phyloP scores from a whole-genome alignment of 2,113 vertebrate genomes.

The Potamarius usumacintae region DNA sequence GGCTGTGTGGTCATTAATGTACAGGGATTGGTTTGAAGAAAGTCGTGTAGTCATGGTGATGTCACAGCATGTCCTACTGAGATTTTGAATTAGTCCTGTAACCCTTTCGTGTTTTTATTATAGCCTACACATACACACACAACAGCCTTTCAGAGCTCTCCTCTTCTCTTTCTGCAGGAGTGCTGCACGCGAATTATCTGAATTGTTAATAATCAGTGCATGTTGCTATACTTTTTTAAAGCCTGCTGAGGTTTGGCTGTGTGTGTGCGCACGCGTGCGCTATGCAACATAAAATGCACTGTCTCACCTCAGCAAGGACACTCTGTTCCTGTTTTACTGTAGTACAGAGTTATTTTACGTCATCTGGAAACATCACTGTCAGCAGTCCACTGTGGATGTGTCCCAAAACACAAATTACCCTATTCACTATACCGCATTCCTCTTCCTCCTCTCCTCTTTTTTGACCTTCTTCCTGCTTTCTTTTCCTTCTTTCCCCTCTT shows the following conservation, averaged over 20 bases:
- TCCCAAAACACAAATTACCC: neutral
- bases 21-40: slow-evolving; percentile 22
- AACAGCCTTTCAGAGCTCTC: neutral
- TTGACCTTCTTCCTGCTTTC: neutral
- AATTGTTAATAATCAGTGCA: neutral
- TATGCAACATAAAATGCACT: neutral
- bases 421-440: neutral
- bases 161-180: neutral
- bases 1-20: neutral
- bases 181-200: neutral
- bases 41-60: slow-evolving; percentile 36
- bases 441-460: neutral
- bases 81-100: neutral
- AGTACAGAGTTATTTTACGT: neutral
- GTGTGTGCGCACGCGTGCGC: neutral
- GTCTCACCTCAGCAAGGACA: neutral
- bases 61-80: slow-evolving; percentile 29
- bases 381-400: neutral
- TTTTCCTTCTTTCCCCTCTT: neutral
- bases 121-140: neutral
- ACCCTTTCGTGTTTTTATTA: neutral
- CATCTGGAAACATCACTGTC: neutral
- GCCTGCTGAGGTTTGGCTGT: neutral
- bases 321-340: too few species aligned
- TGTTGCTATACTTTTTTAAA: neutral